Evolutionary conservation across 2,797 vertebrate species (phyloP).

Genomic region (Varecia variegata): DNA sequence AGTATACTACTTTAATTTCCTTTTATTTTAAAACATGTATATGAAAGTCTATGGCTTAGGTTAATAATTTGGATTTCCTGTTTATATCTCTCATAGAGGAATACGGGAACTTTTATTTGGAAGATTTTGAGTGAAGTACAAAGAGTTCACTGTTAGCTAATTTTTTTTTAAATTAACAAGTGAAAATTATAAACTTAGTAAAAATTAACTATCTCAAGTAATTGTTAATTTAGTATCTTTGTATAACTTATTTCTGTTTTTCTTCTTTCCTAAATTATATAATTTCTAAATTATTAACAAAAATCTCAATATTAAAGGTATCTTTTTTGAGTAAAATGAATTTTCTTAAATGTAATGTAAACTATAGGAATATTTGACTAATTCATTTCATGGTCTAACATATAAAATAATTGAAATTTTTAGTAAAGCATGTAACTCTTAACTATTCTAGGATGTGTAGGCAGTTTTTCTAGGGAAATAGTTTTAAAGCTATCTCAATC

Average conservation of each 20-base stretch:
- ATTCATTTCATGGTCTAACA: neutral
- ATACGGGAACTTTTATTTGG: neutral
- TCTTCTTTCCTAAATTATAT: neutral
- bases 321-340: neutral
- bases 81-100: neutral
- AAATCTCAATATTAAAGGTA: neutral
- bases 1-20: neutral
- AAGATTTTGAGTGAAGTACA: neutral
- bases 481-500: neutral
- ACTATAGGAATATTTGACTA: neutral
- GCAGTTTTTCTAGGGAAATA: neutral
- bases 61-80: neutral
- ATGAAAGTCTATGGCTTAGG: neutral
- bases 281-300: neutral
- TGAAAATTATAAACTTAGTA: neutral
- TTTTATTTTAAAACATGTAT: neutral
- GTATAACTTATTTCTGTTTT: neutral
- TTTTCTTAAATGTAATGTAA: neutral
- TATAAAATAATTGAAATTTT: neutral
- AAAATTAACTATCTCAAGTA: neutral
- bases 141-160: neutral
- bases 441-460: neutral
- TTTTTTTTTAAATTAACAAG: neutral
- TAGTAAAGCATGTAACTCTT: neutral
- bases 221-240: neutral